These are phyloP conservation scores for Zygothrica quintamaculata DNA, from an alignment of 2,888 invertebrate genomes.

Conservation along the genomic window DNA sequence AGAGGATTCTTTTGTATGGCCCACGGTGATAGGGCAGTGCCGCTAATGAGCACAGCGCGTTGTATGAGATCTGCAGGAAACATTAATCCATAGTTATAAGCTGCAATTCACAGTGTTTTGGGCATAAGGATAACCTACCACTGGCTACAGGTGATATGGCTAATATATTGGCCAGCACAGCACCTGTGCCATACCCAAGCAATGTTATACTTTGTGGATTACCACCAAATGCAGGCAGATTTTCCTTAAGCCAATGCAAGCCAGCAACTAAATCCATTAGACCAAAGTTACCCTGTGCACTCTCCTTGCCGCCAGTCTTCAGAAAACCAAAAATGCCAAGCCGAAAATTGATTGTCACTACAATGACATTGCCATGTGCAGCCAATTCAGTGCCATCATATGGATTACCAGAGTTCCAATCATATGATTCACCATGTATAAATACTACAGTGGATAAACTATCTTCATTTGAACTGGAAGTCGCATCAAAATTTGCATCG, in stretches of 20 bases:
- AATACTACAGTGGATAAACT: conserved; percentile 93
- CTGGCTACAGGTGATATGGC: conserved; percentile 97
- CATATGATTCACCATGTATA: conserved; percentile 97
- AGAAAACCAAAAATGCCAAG: conserved; percentile 95
- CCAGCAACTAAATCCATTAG: conserved; percentile 97
- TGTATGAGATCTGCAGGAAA: conserved; percentile 90
- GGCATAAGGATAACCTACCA: conserved; percentile 87
- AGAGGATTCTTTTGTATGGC: conserved; percentile 94
- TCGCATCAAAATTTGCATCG: conserved; percentile 12
- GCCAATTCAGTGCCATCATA: conserved; percentile 98
- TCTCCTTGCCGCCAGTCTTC: conserved; percentile 94
- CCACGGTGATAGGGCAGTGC: conserved; percentile 96
- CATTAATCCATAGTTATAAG: too few species aligned
- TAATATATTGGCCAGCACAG: conserved; percentile 97
- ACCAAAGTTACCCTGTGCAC: conserved; percentile 95
- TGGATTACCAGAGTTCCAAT: conserved; percentile 98
- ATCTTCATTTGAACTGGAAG: conserved; percentile 24
- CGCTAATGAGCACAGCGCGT: conserved; percentile 94
- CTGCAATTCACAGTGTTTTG: not conserved
- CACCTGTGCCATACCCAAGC: conserved; percentile 98
- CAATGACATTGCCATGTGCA: conserved; percentile 94
- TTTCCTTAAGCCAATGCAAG: conserved; percentile 97
- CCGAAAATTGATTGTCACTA: conserved; percentile 96
- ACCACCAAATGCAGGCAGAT: conserved; percentile 97
- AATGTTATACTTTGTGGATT: conserved; percentile 96